phyloP scores from a whole-genome alignment of 1,140 invertebrate species.

The Tetramorium parvispinum region DNA sequence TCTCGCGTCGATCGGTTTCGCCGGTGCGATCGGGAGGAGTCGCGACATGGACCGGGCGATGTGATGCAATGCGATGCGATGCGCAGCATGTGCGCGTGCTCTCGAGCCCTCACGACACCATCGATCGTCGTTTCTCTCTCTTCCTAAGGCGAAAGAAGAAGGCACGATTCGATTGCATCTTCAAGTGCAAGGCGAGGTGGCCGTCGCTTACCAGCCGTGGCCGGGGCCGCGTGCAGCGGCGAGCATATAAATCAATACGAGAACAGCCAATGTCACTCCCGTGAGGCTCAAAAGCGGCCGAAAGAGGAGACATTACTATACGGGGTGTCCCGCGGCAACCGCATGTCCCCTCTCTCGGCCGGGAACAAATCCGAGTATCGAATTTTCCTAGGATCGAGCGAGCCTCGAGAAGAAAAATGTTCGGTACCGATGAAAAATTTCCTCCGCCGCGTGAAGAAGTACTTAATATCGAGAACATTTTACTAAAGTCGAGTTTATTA shows the following conservation, averaged over 20 bases:
- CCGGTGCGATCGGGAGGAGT: background rate
- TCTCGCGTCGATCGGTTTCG: background rate
- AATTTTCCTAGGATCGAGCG: background rate
- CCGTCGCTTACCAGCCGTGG: constrained; percentile 26
- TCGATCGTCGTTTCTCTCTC: constrained; percentile 49
- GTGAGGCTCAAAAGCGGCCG: constrained; percentile 46
- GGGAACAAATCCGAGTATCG: background rate
- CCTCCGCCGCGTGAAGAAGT: background rate
- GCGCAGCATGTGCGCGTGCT: constrained; percentile 56
- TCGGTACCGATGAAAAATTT: background rate
- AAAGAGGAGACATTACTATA: constrained; percentile 45
- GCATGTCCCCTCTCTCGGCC: background rate
- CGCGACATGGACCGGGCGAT: background rate
- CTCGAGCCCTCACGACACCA: constrained; percentile 39
- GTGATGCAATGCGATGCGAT: constrained; percentile 10
- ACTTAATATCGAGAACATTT: background rate
- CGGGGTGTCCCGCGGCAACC: constrained; percentile 11
- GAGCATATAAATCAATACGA: constrained; percentile 60
- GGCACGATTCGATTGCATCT: constrained; percentile 52
- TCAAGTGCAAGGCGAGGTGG: constrained; percentile 60
- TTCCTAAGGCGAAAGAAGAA: constrained; percentile 51
- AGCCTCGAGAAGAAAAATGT: background rate
- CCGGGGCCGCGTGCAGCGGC: constrained; percentile 45
- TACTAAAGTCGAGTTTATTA: background rate
- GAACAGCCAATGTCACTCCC: constrained; percentile 61